phyloP scores from a whole-genome alignment of 2,797 vertebrate species.

The Amazona finschi region DNA sequence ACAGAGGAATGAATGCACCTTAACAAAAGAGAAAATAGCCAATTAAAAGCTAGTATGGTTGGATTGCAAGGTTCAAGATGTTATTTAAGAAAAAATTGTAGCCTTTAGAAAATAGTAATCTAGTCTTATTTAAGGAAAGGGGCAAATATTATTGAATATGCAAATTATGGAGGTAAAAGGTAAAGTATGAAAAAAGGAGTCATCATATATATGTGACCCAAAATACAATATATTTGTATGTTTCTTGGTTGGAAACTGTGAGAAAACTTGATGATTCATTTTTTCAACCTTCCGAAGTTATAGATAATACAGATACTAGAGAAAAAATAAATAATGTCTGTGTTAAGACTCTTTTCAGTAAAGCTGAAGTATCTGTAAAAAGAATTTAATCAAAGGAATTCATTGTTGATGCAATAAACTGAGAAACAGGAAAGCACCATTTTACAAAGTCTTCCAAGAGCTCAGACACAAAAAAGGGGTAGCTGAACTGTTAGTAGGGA shows the following conservation, averaged over 20 bases:
- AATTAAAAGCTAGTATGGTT: slow-evolving; percentile 13
- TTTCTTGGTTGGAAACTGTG: not conserved
- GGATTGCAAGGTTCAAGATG: not conserved
- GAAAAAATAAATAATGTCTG: not conserved
- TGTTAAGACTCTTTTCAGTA: not conserved
- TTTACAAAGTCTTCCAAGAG: not conserved
- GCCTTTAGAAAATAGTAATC: not conserved
- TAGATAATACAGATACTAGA: not conserved
- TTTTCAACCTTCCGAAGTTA: not conserved
- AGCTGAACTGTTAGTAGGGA: not conserved
- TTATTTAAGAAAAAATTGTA: not conserved
- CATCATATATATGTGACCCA: not conserved
- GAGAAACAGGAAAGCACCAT: not conserved
- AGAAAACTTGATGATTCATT: not conserved
- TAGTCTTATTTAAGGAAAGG: not conserved
- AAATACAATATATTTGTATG: not conserved
- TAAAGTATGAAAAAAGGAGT: not conserved
- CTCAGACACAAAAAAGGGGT: not conserved
- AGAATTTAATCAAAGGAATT: not conserved
- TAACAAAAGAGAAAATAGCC: slow-evolving; percentile 45
- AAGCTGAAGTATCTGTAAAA: not conserved
- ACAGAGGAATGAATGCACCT: slow-evolving; percentile 57
- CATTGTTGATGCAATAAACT: not conserved
- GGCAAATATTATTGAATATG: not conserved
- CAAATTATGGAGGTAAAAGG: not conserved